Evolutionary conservation across 2,888 invertebrate species (phyloP).

Genomic region (Tachina lurida): DNA sequence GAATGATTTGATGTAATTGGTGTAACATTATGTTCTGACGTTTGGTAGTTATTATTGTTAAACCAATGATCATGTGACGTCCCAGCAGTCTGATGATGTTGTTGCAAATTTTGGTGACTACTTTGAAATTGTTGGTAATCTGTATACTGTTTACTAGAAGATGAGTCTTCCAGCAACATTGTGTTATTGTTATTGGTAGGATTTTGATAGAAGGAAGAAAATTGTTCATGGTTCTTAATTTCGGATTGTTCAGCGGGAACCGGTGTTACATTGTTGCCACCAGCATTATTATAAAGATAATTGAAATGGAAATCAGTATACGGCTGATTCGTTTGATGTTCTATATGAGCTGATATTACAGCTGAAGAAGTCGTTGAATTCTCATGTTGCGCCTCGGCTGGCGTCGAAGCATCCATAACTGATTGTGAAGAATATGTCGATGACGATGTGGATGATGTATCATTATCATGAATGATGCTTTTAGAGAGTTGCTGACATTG

Average conservation of each 20-base stretch:
- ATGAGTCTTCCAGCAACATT: constrained; percentile 61
- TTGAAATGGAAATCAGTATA: constrained; percentile 78
- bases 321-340: constrained; percentile 67
- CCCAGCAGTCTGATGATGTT: constrained; percentile 66
- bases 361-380: constrained; percentile 29
- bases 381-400: constrained; percentile 54
- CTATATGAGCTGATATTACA: constrained; percentile 1
- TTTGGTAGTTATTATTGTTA: constrained; percentile 68
- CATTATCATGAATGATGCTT: constrained; percentile 76
- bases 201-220: constrained; percentile 57
- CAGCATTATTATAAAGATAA: constrained; percentile 74
- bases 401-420: constrained; percentile 72
- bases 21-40: constrained; percentile 62
- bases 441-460: constrained; percentile 74
- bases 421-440: constrained; percentile 75
- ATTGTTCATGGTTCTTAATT: constrained; percentile 54
- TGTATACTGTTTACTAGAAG: constrained; percentile 61
- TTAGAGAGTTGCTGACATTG: constrained; percentile 61
- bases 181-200: constrained; percentile 35
- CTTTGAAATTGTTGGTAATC: constrained; percentile 56
- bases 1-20: constrained; percentile 70
- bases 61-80: constrained; percentile 69
- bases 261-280: constrained; percentile 51
- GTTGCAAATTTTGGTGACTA: constrained; percentile 35
- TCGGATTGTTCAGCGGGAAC: constrained; percentile 39